Evolutionary conservation across 2,888 invertebrate species (phyloP).

Genomic region (Pheosia tremula): DNA sequence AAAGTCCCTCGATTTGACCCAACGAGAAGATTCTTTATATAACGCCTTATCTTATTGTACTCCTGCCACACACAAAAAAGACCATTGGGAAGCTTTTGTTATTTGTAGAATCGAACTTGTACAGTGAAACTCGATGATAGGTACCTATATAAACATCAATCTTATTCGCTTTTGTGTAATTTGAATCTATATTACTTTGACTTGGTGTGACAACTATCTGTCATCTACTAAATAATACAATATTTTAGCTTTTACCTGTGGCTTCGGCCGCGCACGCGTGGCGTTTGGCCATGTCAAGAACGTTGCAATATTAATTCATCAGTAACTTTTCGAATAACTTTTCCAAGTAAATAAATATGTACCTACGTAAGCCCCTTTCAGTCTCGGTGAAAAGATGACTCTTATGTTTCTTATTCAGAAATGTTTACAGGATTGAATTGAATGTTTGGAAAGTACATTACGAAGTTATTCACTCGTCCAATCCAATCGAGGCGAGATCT

Average conservation of each 20-base stretch:
- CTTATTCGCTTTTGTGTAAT: conserved; percentile 18
- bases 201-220: too few relatives aligned
- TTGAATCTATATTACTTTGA: not conserved
- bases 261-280: not conserved
- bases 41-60: conserved; percentile 59
- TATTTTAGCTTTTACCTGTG: too few relatives aligned
- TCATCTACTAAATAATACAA: too few relatives aligned
- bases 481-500: conserved; percentile 9
- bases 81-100: conserved; percentile 55
- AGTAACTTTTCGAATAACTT: not conserved
- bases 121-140: conserved; percentile 32
- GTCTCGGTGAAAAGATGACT: not conserved
- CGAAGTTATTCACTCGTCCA: conserved; percentile 23
- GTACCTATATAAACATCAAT: conserved; percentile 36
- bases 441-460: conserved; percentile 16
- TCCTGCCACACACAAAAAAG: conserved; percentile 53
- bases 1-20: conserved; percentile 65
- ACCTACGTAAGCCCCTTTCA: not conserved
- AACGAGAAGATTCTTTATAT: conserved; percentile 57
- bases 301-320: not conserved
- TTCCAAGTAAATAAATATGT: too few relatives aligned
- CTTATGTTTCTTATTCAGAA: not conserved
- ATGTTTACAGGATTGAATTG: conserved; percentile 18
- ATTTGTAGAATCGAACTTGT: conserved; percentile 47
- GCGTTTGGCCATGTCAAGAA: not conserved